Conservation (phyloP, 37 sponge, comb jelly and placozoan genomes). For the Haliclona indistincta region DNA sequence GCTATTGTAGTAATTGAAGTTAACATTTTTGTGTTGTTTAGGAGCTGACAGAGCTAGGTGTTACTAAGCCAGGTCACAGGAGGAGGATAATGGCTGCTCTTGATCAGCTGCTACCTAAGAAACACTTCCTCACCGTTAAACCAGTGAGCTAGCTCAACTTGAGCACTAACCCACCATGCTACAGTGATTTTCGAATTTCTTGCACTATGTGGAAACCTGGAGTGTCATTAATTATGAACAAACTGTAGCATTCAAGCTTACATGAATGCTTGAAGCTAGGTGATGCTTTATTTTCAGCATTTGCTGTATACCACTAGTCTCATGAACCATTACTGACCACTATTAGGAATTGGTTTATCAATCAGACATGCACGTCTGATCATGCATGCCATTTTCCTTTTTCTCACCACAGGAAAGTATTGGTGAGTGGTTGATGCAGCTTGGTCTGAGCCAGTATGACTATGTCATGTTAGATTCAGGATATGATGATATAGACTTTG, state of each 20-base stretch:
- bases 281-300: too few species aligned
- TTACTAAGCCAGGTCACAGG: slow-evolving; percentile 82
- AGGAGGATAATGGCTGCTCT: slow-evolving; percentile 80
- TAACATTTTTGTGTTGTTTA: slow-evolving; percentile 15
- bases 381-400: neutral
- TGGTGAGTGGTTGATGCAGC: slow-evolving; percentile 57
- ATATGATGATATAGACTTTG: slow-evolving; percentile 94
- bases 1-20: neutral
- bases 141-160: slow-evolving; percentile 44
- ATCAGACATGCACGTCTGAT: too few species aligned
- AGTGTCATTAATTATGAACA: too few species aligned
- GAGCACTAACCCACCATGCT: too few species aligned
- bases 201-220: too few species aligned
- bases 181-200: too few species aligned
- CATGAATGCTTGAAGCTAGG: too few species aligned
- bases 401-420: slow-evolving; percentile 47
- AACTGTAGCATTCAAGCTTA: too few species aligned
- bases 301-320: too few species aligned
- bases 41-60: slow-evolving; percentile 82
- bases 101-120: slow-evolving; percentile 32
- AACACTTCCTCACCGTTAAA: slow-evolving; percentile 44
- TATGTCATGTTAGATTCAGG: slow-evolving; percentile 68
- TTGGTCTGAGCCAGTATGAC: slow-evolving; percentile 63
- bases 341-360: neutral
- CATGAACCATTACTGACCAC: too few species aligned